Evolutionary conservation across 2,888 invertebrate species (phyloP).

Genomic region (Cinara cedri): DNA sequence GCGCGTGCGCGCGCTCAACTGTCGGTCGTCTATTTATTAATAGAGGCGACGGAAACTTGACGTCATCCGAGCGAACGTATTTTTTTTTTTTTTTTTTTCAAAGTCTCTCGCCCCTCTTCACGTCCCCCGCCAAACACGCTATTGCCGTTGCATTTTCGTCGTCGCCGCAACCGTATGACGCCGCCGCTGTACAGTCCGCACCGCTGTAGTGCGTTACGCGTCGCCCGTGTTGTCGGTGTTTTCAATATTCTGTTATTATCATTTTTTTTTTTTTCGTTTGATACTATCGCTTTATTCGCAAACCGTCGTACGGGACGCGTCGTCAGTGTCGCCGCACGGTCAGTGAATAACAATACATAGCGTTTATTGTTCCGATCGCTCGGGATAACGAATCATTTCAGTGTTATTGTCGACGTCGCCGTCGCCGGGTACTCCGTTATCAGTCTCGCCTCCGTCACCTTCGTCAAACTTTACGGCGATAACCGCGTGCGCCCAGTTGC

Average conservation of each 20-base stretch:
- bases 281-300: neutral
- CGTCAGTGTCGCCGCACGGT: too few relatives aligned
- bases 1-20: neutral
- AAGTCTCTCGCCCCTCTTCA: slow-evolving; percentile 22
- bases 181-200: neutral
- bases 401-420: too few relatives aligned
- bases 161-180: neutral
- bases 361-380: neutral
- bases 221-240: slow-evolving; percentile 38
- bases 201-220: slow-evolving; percentile 25
- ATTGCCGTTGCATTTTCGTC: slow-evolving; percentile 33
- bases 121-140: neutral
- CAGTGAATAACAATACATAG: neutral
- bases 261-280: neutral
- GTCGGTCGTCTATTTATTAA: slow-evolving; percentile 15
- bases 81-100: neutral
- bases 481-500: too few relatives aligned
- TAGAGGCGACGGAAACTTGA: slow-evolving; percentile 32
- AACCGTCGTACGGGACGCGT: too few relatives aligned
- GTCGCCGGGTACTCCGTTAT: too few relatives aligned
- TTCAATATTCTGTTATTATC: neutral
- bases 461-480: too few relatives aligned
- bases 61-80: slow-evolving; percentile 32
- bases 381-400: too few relatives aligned
- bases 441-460: too few relatives aligned